Evolutionary conservation across 2,113 vertebrate genomes (phyloP).

Genomic region (Centropus unirufus): DNA sequence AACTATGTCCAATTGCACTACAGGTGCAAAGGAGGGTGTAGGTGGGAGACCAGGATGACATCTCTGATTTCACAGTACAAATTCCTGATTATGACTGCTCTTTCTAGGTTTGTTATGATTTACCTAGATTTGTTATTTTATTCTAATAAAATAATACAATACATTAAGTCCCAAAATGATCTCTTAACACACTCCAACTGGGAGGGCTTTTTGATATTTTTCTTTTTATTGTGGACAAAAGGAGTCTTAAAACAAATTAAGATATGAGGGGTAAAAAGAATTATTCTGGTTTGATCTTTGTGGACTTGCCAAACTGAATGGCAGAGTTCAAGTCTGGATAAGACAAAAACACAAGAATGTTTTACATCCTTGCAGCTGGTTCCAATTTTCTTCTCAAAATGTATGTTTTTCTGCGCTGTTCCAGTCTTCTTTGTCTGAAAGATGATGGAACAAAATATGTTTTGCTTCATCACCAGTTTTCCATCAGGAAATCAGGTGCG

Average conservation of each 20-base stretch:
- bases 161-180: neutral
- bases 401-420: neutral
- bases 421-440: neutral
- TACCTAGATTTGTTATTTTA: neutral
- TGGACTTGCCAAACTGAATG: neutral
- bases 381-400: neutral
- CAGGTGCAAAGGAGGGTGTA: neutral
- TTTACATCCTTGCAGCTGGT: neutral
- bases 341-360: neutral
- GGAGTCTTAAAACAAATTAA: neutral
- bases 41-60: neutral
- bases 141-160: neutral
- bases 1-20: rapidly evolving
- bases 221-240: too few species aligned
- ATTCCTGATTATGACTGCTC: neutral
- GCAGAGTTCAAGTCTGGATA: neutral
- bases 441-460: neutral
- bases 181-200: neutral
- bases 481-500: neutral
- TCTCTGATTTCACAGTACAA: neutral
- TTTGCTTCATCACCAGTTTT: neutral
- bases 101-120: neutral
- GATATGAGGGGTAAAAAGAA: neutral
- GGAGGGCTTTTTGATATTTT: neutral
- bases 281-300: neutral